Evolutionary conservation across 2,113 vertebrate species (phyloP), one percentile per base, ranked within the genome.

Genomic region (Malurus melanocephalus): DNA sequence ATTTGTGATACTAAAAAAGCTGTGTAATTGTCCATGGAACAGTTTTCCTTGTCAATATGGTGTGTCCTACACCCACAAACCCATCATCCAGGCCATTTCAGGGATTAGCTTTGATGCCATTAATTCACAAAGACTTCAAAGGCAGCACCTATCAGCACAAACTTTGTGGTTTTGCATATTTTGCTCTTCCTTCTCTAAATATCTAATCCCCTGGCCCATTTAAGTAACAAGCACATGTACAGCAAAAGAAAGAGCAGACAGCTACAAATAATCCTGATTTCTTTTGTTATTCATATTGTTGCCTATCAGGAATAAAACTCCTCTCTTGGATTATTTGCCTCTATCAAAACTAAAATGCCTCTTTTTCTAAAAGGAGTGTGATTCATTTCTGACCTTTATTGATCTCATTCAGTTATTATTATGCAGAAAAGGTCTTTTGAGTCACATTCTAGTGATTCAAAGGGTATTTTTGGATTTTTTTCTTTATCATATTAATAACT

Each of bases 401-500:
- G 35, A 43, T 21, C 59, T 49, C 59, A 53, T 68, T 73, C 46
- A n/a, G 52, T 79, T 79, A 72, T 65, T 86, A 38, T 40, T 68
- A 85, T 40, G 48, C 28, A 55, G 33, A 57, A 67, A 73, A 87
- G n/a, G 27, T 69, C 91, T 90, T 42, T 46, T 30, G 52, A 85
- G 65, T 71, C 59, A 72, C 28, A 81, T 42, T 66, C 19, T 24
- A 30, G n/a, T 73, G 49, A 94, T 89, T 90, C 73, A 90, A 75
- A 43, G 23, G 19, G 8, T 81, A 79, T 85, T 88, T 94, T 90
- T 61, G 7, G 77, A 65, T 52, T 90, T 88, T 88, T 38, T 68
- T n/a, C 22, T 73, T 78, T 93, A 65, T 76, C 60, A 48, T 80
- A 69, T 80, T 89, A 91, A 62, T 80, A 92, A 59, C 72, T n/a